A percentile compares a stretch with the other conserved stretches of the same genome.
These are phyloP conservation scores for Muscicapa adusta DNA, from an alignment of 2,113 vertebrate genomes.

Conservation along the genomic window DNA sequence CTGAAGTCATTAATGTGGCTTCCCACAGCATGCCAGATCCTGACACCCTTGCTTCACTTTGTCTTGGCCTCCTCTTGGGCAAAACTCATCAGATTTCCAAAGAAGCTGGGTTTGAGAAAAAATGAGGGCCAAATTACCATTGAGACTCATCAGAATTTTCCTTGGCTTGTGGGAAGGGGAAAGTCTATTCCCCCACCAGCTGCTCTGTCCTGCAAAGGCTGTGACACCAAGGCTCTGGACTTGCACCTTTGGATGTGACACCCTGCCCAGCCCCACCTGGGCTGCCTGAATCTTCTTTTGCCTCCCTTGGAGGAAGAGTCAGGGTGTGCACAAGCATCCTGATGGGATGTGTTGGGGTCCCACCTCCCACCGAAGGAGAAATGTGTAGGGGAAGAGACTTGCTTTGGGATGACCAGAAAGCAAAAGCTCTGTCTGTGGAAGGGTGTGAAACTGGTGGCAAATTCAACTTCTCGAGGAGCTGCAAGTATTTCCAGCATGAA, in stretches of 20 bases:
- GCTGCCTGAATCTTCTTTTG: neutral
- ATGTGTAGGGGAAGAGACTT: neutral
- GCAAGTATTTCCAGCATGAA: neutral
- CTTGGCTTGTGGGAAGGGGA: neutral
- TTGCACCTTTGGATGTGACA: neutral
- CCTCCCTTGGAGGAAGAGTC: neutral
- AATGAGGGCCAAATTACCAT: neutral
- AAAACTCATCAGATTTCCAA: neutral
- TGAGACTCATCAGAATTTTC: accelerated
- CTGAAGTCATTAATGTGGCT: accelerated
- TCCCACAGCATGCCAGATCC: neutral
- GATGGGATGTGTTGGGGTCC: too few relatives aligned
- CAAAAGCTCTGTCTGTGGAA: neutral
- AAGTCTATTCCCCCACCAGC: neutral
- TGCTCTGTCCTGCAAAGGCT: neutral
- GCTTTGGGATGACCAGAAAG: neutral
- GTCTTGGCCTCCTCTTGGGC: neutral
- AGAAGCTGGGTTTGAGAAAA: neutral
- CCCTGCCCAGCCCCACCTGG: neutral
- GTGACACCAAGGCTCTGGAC: neutral
- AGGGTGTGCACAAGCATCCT: neutral
- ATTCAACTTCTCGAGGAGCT: neutral
- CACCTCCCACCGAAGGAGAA: neutral
- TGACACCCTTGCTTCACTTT: neutral
- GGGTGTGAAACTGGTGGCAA: neutral